Evolutionary conservation across 2,797 vertebrate genomes (phyloP).

Genomic region (Chrysocyon brachyurus): DNA sequence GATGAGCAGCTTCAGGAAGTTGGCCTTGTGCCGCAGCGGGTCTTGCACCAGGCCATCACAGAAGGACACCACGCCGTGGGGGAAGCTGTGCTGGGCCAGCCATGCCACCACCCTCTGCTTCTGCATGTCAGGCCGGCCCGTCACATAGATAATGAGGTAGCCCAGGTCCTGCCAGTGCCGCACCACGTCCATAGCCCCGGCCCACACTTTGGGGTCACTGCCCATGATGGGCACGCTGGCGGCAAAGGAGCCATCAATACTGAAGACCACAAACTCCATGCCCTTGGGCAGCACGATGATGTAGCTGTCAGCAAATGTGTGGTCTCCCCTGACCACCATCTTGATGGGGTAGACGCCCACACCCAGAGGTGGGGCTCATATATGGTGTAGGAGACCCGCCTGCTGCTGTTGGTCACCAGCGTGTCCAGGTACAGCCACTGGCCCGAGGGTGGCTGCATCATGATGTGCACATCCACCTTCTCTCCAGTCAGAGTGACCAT

Average conservation of each 20-base stretch:
- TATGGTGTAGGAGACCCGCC: slow-evolving; percentile 95
- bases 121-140: slow-evolving; percentile 99
- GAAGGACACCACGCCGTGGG: slow-evolving; percentile 99
- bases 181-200: slow-evolving; percentile 98
- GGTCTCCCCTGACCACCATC: slow-evolving; percentile 99
- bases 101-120: slow-evolving; percentile 99
- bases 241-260: slow-evolving; percentile 98
- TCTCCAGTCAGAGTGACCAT: slow-evolving; percentile 99
- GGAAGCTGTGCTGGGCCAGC: slow-evolving; percentile 99
- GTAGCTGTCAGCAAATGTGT: slow-evolving; percentile 98
- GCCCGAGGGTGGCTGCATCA: slow-evolving; percentile 97
- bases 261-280: slow-evolving; percentile 99
- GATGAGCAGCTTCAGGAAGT: slow-evolving; percentile 97
- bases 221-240: slow-evolving; percentile 99
- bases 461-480: slow-evolving; percentile 99
- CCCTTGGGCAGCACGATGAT: slow-evolving; percentile 96
- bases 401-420: slow-evolving; percentile 97
- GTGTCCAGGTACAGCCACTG: slow-evolving; percentile 98
- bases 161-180: slow-evolving; percentile 99
- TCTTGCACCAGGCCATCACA: slow-evolving; percentile 98
- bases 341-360: slow-evolving; percentile 98
- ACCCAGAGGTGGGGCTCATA: slow-evolving; percentile 95
- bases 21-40: slow-evolving; percentile 98
- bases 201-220: slow-evolving; percentile 98
- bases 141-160: slow-evolving; percentile 99